These are phyloP conservation scores for Festucalex cinctus DNA, from an alignment of 2,113 vertebrate species.

Conservation along the genomic window DNA sequence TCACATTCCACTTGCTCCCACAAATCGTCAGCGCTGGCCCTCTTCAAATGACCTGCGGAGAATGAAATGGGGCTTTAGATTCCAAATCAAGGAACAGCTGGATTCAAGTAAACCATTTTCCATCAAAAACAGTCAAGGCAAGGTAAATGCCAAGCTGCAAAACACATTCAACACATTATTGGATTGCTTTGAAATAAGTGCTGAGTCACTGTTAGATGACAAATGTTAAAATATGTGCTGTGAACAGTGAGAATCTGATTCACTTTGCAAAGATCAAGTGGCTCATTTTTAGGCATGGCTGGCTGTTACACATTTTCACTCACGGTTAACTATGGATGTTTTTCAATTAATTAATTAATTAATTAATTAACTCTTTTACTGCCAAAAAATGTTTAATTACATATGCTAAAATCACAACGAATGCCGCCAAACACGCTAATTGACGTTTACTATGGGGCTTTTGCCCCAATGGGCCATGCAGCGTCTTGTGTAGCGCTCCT, in stretches of 20 bases:
- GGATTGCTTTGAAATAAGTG: not conserved
- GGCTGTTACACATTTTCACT: too few relatives aligned
- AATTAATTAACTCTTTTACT: too few relatives aligned
- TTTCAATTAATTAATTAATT: too few relatives aligned
- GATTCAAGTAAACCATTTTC: not conserved
- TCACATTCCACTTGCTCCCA: slow-evolving; percentile 12
- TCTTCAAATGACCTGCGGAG: slow-evolving; percentile 51
- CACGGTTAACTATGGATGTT: too few relatives aligned
- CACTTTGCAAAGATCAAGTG: not conserved
- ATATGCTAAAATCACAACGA: too few relatives aligned
- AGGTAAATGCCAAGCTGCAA: not conserved
- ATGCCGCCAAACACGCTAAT: too few relatives aligned
- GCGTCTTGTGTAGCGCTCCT: too few relatives aligned
- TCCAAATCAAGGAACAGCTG: not conserved
- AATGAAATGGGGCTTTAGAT: slow-evolving; percentile 11
- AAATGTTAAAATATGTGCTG: not conserved
- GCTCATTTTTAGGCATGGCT: too few relatives aligned
- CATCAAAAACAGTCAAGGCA: not conserved
- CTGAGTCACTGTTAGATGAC: not conserved
- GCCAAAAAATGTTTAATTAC: too few relatives aligned
- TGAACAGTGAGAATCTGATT: not conserved
- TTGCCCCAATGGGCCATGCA: too few relatives aligned
- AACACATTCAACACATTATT: too few relatives aligned
- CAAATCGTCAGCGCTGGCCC: slow-evolving; percentile 12
- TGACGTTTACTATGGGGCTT: too few relatives aligned